Conservation (phyloP, 2,888 invertebrate genomes). For the Lissonota sp. region DNA sequence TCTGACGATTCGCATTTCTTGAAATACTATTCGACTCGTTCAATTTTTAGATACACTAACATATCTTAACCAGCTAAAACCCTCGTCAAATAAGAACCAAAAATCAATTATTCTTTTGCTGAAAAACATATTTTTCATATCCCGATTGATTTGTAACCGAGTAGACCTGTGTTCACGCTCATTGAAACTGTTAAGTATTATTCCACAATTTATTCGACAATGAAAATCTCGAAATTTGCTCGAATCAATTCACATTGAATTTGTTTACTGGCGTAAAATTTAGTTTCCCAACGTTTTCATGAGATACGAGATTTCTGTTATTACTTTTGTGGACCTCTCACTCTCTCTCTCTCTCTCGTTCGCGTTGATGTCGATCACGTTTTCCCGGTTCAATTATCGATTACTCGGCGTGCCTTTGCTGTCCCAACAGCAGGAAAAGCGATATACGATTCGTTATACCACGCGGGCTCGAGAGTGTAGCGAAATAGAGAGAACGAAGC, state of each 20-base stretch:
- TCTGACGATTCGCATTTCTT: no score
- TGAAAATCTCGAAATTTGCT: neutral
- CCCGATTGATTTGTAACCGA: constrained; percentile 17
- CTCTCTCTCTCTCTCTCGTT: constrained; percentile 24
- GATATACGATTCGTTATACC: constrained; percentile 60
- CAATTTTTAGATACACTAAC: no score
- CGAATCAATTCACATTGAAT: constrained; percentile 2
- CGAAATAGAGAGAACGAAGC: constrained; percentile 23
- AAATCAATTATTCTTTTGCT: no score
- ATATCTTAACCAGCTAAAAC: no score
- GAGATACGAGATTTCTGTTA: constrained; percentile 37
- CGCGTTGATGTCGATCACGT: constrained; percentile 49
- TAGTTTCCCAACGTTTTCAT: neutral
- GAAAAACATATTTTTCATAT: no score
- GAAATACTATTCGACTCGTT: no score
- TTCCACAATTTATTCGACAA: neutral
- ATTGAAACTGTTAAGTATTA: constrained; percentile 15
- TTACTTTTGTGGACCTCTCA: constrained; percentile 1
- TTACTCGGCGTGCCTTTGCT: constrained; percentile 59
- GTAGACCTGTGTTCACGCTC: neutral
- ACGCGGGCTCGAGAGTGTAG: constrained; percentile 30
- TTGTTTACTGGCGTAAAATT: constrained; percentile 6
- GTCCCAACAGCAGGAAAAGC: constrained; percentile 59
- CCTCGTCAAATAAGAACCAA: no score
- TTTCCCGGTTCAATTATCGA: constrained; percentile 67